Conservation (phyloP, 92 coral and sea anemone species). For the Palythoa grandis region DNA sequence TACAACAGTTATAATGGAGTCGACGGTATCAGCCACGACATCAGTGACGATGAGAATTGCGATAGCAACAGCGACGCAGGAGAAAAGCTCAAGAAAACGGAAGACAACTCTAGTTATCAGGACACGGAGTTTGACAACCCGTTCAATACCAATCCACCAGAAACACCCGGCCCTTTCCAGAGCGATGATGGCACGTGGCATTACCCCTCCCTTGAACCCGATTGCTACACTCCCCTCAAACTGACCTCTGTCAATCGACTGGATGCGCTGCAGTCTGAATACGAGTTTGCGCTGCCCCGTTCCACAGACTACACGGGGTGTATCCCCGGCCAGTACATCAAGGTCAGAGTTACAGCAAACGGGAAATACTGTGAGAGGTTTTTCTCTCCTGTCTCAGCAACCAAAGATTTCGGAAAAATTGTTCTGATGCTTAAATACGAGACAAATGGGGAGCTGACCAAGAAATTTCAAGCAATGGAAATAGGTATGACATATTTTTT, state of each 20-base stretch:
- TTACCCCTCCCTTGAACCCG: slow-evolving; percentile 54
- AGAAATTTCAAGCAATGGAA: too few species aligned
- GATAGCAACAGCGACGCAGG: too few species aligned
- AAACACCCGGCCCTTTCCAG: slow-evolving; percentile 41
- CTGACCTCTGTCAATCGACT: slow-evolving; percentile 53
- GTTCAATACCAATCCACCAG: slow-evolving; percentile 63
- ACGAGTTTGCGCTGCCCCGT: slow-evolving; percentile 65
- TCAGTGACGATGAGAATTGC: too few species aligned
- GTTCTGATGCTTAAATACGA: slow-evolving; percentile 55
- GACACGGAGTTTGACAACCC: slow-evolving; percentile 68
- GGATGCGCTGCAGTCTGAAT: slow-evolving; percentile 53
- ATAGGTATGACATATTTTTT: too few species aligned
- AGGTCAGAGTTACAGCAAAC: slow-evolving; percentile 43
- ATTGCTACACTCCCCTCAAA: slow-evolving; percentile 52
- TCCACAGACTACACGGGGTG: slow-evolving; percentile 62
- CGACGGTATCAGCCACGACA: too few species aligned
- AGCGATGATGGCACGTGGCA: slow-evolving; percentile 43
- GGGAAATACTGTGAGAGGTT: slow-evolving; percentile 52
- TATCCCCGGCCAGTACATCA: slow-evolving; percentile 68
- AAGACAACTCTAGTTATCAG: background rate
- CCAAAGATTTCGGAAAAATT: slow-evolving; percentile 63
- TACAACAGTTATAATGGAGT: too few species aligned
- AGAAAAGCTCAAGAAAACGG: too few species aligned
- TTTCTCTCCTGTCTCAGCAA: slow-evolving; percentile 69
- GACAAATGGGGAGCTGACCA: slow-evolving; percentile 58